Percentiles rank a stretch among this genome's conserved stretches.
Evolutionary conservation across 1,140 invertebrate species (phyloP).

Genomic region (Megathymus violae): DNA sequence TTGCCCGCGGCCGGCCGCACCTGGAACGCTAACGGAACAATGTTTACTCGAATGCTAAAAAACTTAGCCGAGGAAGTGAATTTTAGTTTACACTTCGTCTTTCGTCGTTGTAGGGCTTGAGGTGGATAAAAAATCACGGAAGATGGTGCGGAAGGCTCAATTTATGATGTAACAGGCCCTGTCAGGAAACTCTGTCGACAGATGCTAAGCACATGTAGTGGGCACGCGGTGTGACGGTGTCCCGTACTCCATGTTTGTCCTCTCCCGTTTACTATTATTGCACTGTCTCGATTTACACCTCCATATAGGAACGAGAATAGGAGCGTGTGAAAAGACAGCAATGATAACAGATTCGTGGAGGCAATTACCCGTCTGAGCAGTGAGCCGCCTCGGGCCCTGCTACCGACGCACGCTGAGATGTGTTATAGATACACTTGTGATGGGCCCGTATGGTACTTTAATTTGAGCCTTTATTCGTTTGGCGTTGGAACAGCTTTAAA

Average conservation of each 20-base stretch:
- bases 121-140: constrained; percentile 73
- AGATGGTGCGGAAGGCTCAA: constrained; percentile 74
- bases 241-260: constrained; percentile 58
- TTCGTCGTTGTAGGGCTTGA: constrained; percentile 74
- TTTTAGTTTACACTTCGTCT: constrained; percentile 79
- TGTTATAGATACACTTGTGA: constrained; percentile 74
- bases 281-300: constrained; percentile 64
- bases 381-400: constrained; percentile 55
- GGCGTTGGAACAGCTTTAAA: constrained; percentile 5
- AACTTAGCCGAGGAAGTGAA: constrained; percentile 69
- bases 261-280: constrained; percentile 66
- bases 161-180: constrained; percentile 75
- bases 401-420: constrained; percentile 64
- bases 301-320: constrained; percentile 58
- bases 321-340: constrained; percentile 73
- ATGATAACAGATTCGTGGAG: constrained; percentile 69
- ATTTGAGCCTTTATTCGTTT: constrained; percentile 58
- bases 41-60: constrained; percentile 74
- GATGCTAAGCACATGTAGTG: constrained; percentile 70
- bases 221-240: constrained; percentile 43
- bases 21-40: constrained; percentile 71
- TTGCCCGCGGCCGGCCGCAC: constrained; percentile 63
- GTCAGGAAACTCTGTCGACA: constrained; percentile 74
- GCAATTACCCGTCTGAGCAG: constrained; percentile 64
- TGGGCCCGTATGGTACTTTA: constrained; percentile 63